Evolutionary conservation across 2,888 invertebrate genomes (phyloP).

Genomic region (Asteroscopus sphinx): DNA sequence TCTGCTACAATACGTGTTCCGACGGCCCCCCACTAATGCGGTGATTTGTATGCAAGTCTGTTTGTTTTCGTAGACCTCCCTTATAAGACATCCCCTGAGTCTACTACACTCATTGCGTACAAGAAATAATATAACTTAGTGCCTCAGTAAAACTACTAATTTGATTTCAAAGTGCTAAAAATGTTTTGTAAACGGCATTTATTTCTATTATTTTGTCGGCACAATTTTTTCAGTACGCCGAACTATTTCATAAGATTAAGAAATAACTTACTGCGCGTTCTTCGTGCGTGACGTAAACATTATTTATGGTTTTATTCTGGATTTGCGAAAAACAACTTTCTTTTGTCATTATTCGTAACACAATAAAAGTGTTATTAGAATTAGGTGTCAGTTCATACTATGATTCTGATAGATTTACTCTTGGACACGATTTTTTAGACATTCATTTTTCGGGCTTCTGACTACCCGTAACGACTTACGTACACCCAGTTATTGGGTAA

Average conservation of each 20-base stretch:
- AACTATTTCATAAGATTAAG: conserved; percentile 55
- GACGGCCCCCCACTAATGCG: conserved; percentile 66
- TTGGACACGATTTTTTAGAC: too few species aligned
- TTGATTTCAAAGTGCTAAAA: conserved; percentile 34
- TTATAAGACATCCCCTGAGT: conserved; percentile 47
- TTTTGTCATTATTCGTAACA: conserved; percentile 35
- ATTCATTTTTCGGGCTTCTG: too few species aligned
- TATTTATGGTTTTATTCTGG: conserved; percentile 54
- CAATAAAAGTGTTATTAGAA: conserved; percentile 10
- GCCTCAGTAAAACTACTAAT: conserved; percentile 41
- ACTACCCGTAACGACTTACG: too few species aligned
- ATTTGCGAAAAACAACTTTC: conserved; percentile 52
- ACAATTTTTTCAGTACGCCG: conserved; percentile 28
- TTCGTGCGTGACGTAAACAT: conserved; percentile 56
- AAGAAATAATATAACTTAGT: conserved; percentile 31
- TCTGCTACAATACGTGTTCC: conserved; percentile 55
- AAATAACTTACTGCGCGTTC: conserved; percentile 45
- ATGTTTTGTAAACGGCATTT: conserved; percentile 20
- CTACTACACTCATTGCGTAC: conserved; percentile 15
- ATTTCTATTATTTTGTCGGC: conserved; percentile 43
- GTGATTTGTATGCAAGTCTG: conserved; percentile 80
- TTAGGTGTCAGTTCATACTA: background rate
- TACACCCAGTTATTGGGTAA: too few species aligned
- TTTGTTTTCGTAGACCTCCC: conserved; percentile 72
- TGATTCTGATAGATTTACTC: background rate